Evolutionary conservation across 2,113 vertebrate species (phyloP), one percentile per base, ranked within the genome.

Genomic region (Colaptes auratus): DNA sequence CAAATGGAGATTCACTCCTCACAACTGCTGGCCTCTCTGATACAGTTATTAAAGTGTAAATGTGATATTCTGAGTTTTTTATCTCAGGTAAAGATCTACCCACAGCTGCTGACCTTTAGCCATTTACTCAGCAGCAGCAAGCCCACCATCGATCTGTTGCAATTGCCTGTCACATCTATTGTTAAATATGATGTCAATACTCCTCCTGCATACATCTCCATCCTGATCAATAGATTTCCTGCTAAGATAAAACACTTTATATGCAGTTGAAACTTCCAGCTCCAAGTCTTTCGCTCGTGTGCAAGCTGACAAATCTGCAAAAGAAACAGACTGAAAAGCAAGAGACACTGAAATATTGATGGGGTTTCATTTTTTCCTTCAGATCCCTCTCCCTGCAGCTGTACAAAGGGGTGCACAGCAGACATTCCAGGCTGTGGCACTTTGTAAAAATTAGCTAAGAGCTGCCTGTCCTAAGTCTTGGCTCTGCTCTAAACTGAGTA

Each of bases 61-160:
- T 92, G 77, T 92, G 90, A 89, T 83, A 95, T 97, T 97, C 82
- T 44, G 48, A n/a, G n/a, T n/a, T n/a, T n/a, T n/a, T n/a, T n/a
- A n/a, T n/a, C n/a, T n/a, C n/a, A 53, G 7, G 46, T 70, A 24
- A 77, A 96, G 94, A 93, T 52, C 16, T 86, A 93, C 91, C 72
- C 39, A 69, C 85, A 93, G 50, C 44, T 52, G 27, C 24, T 95
- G 75, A 96, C 66, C 71, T 96, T 95, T 90, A 85, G 53, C 91
- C 67, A 89, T 88, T 92, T 94, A 80, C 53, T 27, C n/a, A 72
- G 77, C 83, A 76, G 14, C 63, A 96, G 35, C 75, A 69, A 84
- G 28, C 56, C 66, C 64, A 64, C 35, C 73, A 67, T 77, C 86
- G 78, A 69, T 95, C 90, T 89, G 94, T 93, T 89, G 21, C 81